Base-by-base conservation (phyloP, 2,888 invertebrate species). In the Trachelus iudaicus region DNA sequence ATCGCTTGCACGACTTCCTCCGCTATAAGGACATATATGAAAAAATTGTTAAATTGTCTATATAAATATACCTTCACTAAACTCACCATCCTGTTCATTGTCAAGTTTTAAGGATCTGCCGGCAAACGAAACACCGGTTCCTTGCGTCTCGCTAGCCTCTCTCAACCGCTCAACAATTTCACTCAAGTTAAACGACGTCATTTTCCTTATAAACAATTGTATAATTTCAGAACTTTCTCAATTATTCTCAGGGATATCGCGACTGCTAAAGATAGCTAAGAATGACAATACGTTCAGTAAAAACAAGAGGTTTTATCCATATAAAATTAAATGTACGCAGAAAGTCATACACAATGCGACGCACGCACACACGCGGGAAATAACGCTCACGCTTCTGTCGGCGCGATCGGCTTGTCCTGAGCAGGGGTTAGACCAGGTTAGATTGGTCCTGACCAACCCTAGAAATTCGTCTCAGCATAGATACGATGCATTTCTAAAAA, bases 31-130 rank as follows among this genome's bases (percentile, higher is more conserved):
- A n/a, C n/a, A 31, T 34, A 34, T 71, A 69, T 56, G 76, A 73
- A 68, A 75, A 79, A 69, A n/a, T 69, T 35, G 34, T 75, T 75
- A 75, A 73, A 69, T n/a, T 34, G 40, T 56, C 69, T 75, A 34
- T 73, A 31, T 76, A 68, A n/a, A 73, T 40, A 74, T 75, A 78
- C 71, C 75, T 69, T 35, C 40, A 6, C 71, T 77, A 76, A 79
- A 88, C 92, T 93, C 92, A 97, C 97, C 98, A 93, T 98, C 96
- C 79, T 94, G 93, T 76, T 94, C 96, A 0, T 94, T 94, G 90
- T 97, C 94, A 86, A 98, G 93, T 92, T 97, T 97, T 76, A 97
- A 91, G 0, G 95, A 95, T 92, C 94, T 94, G 77, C 96, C 96
- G 80, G 96, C 95, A 91, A 98, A 98, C 87, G 96, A 96, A 30